phyloP scores from a whole-genome alignment of 2,888 invertebrate genomes.

The Heliconius erato region DNA sequence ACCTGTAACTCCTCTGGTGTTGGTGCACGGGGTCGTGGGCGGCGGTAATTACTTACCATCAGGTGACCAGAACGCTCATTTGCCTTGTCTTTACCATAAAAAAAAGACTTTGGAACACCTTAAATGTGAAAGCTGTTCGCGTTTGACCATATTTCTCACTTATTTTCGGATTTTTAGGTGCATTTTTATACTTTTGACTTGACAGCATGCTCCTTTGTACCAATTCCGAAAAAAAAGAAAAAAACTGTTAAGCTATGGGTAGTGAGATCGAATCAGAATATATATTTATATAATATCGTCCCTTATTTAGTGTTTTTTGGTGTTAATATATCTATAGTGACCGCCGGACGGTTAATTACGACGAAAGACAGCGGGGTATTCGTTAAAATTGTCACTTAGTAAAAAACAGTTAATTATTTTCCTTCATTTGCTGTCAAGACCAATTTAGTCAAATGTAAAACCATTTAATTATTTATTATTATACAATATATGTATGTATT shows the following conservation, averaged over 20 bases:
- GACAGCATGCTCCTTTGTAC: neutral
- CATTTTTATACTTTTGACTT: conserved; percentile 1
- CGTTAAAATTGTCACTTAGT: conserved; percentile 28
- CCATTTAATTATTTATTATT: conserved; percentile 20
- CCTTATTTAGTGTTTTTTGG: neutral
- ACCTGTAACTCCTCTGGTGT: too few relatives aligned
- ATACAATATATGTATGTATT: neutral
- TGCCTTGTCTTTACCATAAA: too few relatives aligned
- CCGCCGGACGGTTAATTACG: conserved; percentile 18
- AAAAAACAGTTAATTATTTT: conserved; percentile 21
- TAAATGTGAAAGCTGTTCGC: neutral
- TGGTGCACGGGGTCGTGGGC: too few relatives aligned
- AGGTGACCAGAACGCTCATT: too few relatives aligned
- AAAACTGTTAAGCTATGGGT: too few relatives aligned
- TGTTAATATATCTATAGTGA: conserved; percentile 1
- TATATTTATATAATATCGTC: neutral
- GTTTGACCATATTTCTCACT: neutral
- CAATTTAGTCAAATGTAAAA: conserved; percentile 19
- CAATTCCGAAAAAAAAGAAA: neutral
- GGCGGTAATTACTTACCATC: too few relatives aligned
- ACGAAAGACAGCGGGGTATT: conserved; percentile 18
- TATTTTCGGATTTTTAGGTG: neutral
- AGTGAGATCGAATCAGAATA: neutral
- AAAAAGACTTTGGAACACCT: neutral
- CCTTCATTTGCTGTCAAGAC: conserved; percentile 12